Evolutionary conservation across 2,888 invertebrate genomes (phyloP).

Genomic region (Cerceris rybyensis): DNA sequence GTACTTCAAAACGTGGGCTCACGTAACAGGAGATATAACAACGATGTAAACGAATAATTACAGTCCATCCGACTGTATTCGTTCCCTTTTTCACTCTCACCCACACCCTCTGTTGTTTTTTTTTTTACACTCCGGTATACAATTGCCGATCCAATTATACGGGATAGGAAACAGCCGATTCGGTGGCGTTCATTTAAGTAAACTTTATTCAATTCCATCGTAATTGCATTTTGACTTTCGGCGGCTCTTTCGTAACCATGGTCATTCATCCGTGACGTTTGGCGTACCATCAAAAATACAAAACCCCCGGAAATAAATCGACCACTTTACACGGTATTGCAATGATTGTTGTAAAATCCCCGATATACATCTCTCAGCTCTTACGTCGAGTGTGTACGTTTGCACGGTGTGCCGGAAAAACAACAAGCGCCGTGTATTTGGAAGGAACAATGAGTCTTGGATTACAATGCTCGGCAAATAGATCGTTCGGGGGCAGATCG

Average conservation of each 20-base stretch:
- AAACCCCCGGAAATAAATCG: slow-evolving; percentile 52
- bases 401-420: slow-evolving; percentile 41
- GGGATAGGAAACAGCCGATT: slow-evolving; percentile 35
- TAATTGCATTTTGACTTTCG: slow-evolving; percentile 52
- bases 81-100: background rate
- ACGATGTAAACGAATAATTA: slow-evolving; percentile 41
- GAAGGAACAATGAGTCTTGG: slow-evolving; percentile 76
- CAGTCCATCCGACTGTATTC: slow-evolving; percentile 29
- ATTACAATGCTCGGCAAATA: slow-evolving; percentile 77
- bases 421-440: slow-evolving; percentile 65
- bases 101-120: background rate
- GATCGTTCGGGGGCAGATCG: slow-evolving; percentile 74
- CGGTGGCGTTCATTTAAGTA: slow-evolving; percentile 39
- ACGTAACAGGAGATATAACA: slow-evolving; percentile 15
- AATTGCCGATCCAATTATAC: slow-evolving; percentile 56
- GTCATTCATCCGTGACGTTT: slow-evolving; percentile 33
- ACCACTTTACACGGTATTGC: slow-evolving; percentile 45
- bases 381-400: slow-evolving; percentile 41
- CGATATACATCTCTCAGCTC: slow-evolving; percentile 23
- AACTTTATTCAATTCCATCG: slow-evolving; percentile 48
- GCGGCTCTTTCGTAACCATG: slow-evolving; percentile 20
- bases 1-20: background rate
- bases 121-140: slow-evolving; percentile 41
- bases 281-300: slow-evolving; percentile 46
- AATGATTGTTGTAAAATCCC: slow-evolving; percentile 52